A percentile compares a stretch with the other conserved stretches of the same genome.
These are phyloP conservation scores for Leucania comma DNA, from an alignment of 2,888 invertebrate genomes.

Conservation along the genomic window DNA sequence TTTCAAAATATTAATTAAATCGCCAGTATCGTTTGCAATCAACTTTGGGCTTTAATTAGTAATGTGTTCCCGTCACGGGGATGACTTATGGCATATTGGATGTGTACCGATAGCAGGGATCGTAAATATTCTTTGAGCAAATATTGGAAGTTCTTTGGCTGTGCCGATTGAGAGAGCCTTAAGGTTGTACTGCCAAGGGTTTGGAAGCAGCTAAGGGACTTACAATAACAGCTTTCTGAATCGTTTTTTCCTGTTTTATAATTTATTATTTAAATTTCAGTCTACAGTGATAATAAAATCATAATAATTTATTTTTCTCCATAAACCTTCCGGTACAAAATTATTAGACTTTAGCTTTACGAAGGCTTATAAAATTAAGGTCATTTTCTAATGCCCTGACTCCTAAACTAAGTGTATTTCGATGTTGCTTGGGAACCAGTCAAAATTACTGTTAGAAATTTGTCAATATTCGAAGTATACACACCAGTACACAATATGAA, in stretches of 20 bases:
- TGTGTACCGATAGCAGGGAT: conserved; percentile 58
- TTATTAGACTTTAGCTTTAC: too few relatives aligned
- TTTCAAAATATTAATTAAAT: conserved; percentile 80
- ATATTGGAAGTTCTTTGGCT: conserved; percentile 63
- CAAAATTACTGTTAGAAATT: not conserved
- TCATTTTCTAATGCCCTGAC: too few relatives aligned
- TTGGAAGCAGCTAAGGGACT: not conserved
- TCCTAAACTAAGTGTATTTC: too few relatives aligned
- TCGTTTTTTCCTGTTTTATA: not conserved
- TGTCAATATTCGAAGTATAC: not conserved
- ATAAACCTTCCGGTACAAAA: too few relatives aligned
- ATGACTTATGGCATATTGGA: conserved; percentile 84
- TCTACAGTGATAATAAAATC: not conserved
- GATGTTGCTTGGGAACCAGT: too few relatives aligned
- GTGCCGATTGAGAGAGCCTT: conserved; percentile 44
- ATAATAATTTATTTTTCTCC: too few relatives aligned
- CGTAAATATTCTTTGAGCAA: conserved; percentile 65
- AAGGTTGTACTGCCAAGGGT: conserved; percentile 14
- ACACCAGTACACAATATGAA: too few relatives aligned
- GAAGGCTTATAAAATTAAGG: too few relatives aligned
- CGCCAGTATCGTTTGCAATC: conserved; percentile 74
- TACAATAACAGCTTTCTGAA: not conserved
- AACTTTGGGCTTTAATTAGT: conserved; percentile 81
- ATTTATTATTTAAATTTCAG: not conserved
- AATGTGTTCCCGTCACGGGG: conserved; percentile 74